Conservation (phyloP, 2,888 invertebrate genomes). For the Pemphredon lugubris region DNA sequence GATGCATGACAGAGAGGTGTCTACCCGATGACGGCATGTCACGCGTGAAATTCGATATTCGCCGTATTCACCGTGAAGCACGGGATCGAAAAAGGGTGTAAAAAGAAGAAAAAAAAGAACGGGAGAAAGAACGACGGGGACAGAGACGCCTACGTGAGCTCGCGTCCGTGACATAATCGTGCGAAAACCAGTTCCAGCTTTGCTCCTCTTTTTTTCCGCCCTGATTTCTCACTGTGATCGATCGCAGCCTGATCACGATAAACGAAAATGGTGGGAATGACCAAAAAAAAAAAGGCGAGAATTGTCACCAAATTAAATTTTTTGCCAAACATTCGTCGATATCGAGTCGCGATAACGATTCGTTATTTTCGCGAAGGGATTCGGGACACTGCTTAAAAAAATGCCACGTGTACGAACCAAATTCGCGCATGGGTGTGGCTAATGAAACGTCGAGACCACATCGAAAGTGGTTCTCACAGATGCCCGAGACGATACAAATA, state of each 20-base stretch:
- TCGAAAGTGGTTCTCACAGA: slow-evolving; percentile 53
- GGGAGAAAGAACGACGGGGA: slow-evolving; percentile 15
- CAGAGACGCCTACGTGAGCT: slow-evolving; percentile 19
- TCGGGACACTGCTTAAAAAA: too few species aligned
- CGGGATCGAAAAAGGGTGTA: slow-evolving; percentile 1
- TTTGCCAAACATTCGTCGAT: not conserved
- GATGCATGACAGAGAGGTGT: slow-evolving; percentile 24
- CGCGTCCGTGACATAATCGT: slow-evolving; percentile 56
- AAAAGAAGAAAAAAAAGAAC: not conserved
- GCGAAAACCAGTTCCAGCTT: slow-evolving; percentile 33
- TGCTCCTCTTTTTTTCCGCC: slow-evolving; percentile 21
- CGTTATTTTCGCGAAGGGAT: too few species aligned
- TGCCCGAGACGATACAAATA: slow-evolving; percentile 40
- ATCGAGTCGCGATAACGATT: not conserved
- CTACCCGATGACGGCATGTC: slow-evolving; percentile 32
- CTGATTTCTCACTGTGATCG: slow-evolving; percentile 29
- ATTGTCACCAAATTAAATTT: not conserved
- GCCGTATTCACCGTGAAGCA: slow-evolving; percentile 10
- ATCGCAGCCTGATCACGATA: not conserved
- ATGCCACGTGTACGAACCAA: slow-evolving; percentile 8
- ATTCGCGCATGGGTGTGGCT: slow-evolving; percentile 43
- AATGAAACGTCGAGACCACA: slow-evolving; percentile 29
- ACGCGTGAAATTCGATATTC: slow-evolving; percentile 46
- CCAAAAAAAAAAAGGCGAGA: not conserved
- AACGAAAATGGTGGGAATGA: not conserved